These are phyloP conservation scores for Columbina picui DNA, from an alignment of 2,113 vertebrate species.

Conservation along the genomic window DNA sequence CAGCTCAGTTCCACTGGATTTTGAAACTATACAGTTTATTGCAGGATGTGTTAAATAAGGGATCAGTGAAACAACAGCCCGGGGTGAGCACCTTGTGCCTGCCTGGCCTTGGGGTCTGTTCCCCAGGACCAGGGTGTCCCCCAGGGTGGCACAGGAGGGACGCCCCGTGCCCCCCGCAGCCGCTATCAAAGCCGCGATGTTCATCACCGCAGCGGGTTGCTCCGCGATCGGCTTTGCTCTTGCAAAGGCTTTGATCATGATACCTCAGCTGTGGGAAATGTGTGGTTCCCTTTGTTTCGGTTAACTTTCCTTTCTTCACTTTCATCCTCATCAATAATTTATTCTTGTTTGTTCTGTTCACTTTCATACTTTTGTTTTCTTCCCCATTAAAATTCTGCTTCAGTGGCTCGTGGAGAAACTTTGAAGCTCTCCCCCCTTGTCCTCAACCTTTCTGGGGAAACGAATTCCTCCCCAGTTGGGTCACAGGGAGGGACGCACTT, in stretches of 20 bases:
- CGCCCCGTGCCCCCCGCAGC: accelerated
- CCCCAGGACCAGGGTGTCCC: accelerated
- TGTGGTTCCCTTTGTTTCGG: conserved; percentile 27
- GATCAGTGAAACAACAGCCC: accelerated
- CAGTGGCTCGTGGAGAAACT: background rate
- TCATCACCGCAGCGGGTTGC: accelerated
- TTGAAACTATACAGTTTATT: accelerated
- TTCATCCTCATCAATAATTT: conserved; percentile 59
- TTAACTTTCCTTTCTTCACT: conserved; percentile 54
- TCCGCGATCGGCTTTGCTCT: background rate
- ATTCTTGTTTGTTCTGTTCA: conserved; percentile 57
- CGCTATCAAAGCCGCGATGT: background rate
- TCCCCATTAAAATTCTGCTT: conserved; percentile 22
- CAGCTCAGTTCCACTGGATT: accelerated
- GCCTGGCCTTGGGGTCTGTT: accelerated
- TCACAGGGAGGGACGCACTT: accelerated
- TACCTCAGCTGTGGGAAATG: conserved; percentile 3
- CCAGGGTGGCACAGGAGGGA: accelerated
- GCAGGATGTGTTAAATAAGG: accelerated
- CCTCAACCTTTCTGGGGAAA: background rate
- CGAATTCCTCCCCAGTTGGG: background rate
- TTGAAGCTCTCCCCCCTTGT: conserved; percentile 34
- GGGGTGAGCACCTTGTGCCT: accelerated
- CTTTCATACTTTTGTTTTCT: conserved; percentile 53
- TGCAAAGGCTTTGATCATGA: background rate